Base-by-base conservation (phyloP, 2,113 vertebrate genomes). In the Upupa epops region DNA sequence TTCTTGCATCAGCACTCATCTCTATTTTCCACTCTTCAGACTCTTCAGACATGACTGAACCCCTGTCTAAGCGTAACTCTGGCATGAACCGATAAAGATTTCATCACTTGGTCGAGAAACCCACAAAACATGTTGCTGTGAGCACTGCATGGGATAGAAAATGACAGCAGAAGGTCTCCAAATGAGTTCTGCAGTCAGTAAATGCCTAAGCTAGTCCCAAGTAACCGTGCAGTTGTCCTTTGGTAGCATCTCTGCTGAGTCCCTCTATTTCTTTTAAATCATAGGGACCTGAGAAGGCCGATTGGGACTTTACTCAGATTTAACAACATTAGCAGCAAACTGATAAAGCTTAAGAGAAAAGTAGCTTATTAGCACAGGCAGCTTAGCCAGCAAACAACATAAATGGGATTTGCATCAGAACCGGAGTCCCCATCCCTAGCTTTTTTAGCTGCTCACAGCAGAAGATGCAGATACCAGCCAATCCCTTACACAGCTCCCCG, bases 271-370 rank as follows among this genome's bases (percentile, higher is more conserved):
- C 64, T 70, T 83, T 60, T 52, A 83, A n/a, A 56, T 66, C 1
- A 0, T 4, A 25, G 52, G 48, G 64, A 77, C 68, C 54, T 63
- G 69, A 86, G 55, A 80, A 72, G 71, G 78, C 75, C 79, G 59
- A 89, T 73, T 87, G 64, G 68, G 79, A 78, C 72, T 83, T 56
- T 34, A 61, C 52, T 80, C 58, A 45, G 71, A 59, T 87, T 76
- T 89, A 88, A 85, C 46, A 79, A 54, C 51, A 88, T 48, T 20
- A 59, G 71, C 8, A 69, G 81, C 72, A 88, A 89, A 88, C 42
- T 82, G 75, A 91, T 92, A 87, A 85, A 89, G 71, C 63, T 89
- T 72, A 69, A 48, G 65, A 81, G 37, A 59, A 83, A 93, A 87
- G 91, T 34, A 87, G 83, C 69, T 72, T 72, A 87, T 70, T 91